These are phyloP conservation scores for Heliconius hermathena DNA, from an alignment of 1,140 invertebrate species.

Conservation along the genomic window DNA sequence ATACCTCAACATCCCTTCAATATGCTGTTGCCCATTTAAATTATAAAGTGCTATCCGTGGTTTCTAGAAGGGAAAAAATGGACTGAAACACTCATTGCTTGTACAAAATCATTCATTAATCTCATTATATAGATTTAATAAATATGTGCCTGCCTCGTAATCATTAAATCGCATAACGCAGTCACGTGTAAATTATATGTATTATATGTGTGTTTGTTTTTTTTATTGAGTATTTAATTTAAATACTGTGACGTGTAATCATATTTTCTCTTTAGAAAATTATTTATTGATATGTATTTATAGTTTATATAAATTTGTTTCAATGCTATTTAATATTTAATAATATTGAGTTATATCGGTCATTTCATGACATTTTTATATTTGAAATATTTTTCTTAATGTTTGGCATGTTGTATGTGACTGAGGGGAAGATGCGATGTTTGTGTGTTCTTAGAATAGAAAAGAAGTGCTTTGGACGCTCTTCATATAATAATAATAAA, in stretches of 20 bases:
- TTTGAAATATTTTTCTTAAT: neutral
- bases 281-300: neutral
- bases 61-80: constrained; percentile 10
- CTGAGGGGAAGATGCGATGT: neutral
- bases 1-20: constrained; percentile 31
- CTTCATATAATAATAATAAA: constrained; percentile 22
- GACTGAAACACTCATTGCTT: constrained; percentile 10
- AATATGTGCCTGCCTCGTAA: constrained; percentile 2
- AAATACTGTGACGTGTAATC: neutral
- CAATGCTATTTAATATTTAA: neutral
- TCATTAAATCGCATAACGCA: neutral
- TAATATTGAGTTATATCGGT: neutral
- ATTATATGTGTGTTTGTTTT: neutral
- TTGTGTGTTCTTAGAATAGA: constrained; percentile 9
- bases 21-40: constrained; percentile 40
- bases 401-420: neutral
- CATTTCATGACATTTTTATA: neutral
- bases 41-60: constrained; percentile 34
- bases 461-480: neutral
- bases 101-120: constrained; percentile 13
- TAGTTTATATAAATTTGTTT: neutral
- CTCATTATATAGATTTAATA: neutral
- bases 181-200: neutral
- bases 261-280: neutral
- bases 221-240: neutral